These are phyloP conservation scores for Nomada fucata DNA, from an alignment of 2,888 invertebrate genomes.

Conservation along the genomic window DNA sequence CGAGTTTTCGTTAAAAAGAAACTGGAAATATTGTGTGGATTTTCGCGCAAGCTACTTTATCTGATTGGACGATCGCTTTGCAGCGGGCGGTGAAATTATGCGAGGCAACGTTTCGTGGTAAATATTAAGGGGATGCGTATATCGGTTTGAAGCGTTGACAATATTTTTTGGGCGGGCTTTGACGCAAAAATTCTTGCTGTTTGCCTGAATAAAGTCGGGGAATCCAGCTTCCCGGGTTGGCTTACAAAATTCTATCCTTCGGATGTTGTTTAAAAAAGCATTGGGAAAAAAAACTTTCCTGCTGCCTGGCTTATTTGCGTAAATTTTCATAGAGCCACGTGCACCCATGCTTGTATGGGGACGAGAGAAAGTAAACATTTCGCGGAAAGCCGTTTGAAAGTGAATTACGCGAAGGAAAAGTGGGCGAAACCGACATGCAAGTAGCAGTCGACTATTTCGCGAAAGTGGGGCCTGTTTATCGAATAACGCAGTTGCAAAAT, in stretches of 20 bases:
- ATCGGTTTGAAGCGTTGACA: not conserved
- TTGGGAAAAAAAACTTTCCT: not conserved
- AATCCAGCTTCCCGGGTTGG: not conserved
- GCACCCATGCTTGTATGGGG: not conserved
- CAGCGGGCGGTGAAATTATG: not conserved
- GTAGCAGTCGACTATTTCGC: conserved; percentile 9
- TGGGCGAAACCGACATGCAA: conserved; percentile 15
- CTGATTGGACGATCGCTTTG: not conserved
- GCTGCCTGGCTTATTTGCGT: conserved; percentile 23
- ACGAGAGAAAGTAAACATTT: conserved; percentile 22
- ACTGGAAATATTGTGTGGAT: not conserved
- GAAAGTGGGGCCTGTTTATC: conserved; percentile 18
- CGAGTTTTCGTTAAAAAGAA: conserved; percentile 18
- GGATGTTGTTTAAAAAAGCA: conserved; percentile 25
- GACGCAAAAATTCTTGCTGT: not conserved
- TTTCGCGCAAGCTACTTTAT: not conserved
- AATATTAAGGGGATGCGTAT: not conserved
- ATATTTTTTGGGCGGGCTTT: not conserved
- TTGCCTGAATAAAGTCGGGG: not conserved
- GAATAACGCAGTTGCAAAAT: conserved; percentile 19
- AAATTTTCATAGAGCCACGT: conserved; percentile 34
- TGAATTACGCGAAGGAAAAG: conserved; percentile 30
- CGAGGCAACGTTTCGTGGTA: not conserved
- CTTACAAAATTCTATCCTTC: conserved; percentile 1
- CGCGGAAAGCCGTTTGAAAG: conserved; percentile 23